Base-by-base conservation (phyloP, 2,888 invertebrate species). In the Thereva nobilitata region DNA sequence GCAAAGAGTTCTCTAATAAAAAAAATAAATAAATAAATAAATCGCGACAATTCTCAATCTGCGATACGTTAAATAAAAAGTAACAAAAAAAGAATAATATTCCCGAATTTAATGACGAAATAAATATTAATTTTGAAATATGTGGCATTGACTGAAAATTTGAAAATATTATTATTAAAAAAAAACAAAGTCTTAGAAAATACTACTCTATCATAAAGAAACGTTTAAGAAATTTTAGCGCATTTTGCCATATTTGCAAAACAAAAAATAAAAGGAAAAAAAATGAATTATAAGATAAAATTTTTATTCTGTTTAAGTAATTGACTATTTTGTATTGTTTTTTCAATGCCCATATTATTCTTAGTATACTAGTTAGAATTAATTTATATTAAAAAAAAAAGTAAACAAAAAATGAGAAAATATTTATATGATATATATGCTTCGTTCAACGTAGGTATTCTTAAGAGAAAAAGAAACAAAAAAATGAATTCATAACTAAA, bases 341-440 rank as follows among this genome's bases (percentile, higher is more conserved):
- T 23, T 49, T 35, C 59, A 59, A 59, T 59, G 67, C 63, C 67
- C 69, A 67, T 67, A 64, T 50, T 59, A 59, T 67, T 72, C 70
- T 67, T 73, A 73, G 74, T 73, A 74, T 73, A 74, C 73, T 73
- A 73, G 72, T 68, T 71, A 72, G 70, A 70, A 68, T 67, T 70
- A 70, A 70, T 71, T 71, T 71, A 68, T 44, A 49, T 23, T 23
- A 23, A 23, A 23, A 23, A 23, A 23, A 23, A 23, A 23, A 23
- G 23, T 23, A 23, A 23, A 23, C 23, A 23, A 23, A 23, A 23
- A 23, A 23, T 23, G 23, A 59, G 34, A 37, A 38, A 59, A 49
- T 38, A 40, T 59, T 47, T 59, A 47, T 47, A 59, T 59, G 47
- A 47, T 34, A 59, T 47, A 47, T 47, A 57, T 57, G 57, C 57